Evolutionary conservation across 2,113 vertebrate species (phyloP).

Genomic region (Lamprotornis superbus): DNA sequence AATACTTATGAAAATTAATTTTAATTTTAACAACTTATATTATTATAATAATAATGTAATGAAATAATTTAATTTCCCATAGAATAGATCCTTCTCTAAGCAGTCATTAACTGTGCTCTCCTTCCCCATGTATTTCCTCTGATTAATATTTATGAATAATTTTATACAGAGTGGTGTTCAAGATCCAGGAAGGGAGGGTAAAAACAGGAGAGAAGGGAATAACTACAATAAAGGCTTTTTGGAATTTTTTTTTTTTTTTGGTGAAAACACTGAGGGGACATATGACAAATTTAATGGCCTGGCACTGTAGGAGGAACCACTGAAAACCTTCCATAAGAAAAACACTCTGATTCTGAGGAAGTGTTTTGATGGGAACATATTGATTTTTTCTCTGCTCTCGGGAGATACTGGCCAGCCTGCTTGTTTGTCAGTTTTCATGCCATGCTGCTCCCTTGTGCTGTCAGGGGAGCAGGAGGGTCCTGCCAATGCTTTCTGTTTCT

Average conservation of each 20-base stretch:
- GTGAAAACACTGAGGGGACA: neutral
- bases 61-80: conserved; percentile 1
- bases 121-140: neutral
- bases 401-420: neutral
- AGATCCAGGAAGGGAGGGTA: neutral
- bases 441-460: neutral
- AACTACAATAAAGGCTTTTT: neutral
- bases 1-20: conserved; percentile 51
- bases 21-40: conserved; percentile 15
- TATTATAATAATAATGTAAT: neutral
- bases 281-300: neutral
- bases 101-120: conserved; percentile 1
- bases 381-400: neutral
- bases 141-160: conserved; percentile 40
- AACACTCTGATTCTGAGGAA: neutral
- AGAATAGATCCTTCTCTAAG: neutral
- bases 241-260: neutral
- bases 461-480: neutral
- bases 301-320: neutral
- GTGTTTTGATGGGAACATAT: neutral
- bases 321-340: neutral
- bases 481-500: neutral
- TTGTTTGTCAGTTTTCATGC: neutral
- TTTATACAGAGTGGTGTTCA: neutral
- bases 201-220: neutral